These are phyloP conservation scores for Andrena dorsata DNA, from an alignment of 2,888 invertebrate genomes.

Conservation along the genomic window DNA sequence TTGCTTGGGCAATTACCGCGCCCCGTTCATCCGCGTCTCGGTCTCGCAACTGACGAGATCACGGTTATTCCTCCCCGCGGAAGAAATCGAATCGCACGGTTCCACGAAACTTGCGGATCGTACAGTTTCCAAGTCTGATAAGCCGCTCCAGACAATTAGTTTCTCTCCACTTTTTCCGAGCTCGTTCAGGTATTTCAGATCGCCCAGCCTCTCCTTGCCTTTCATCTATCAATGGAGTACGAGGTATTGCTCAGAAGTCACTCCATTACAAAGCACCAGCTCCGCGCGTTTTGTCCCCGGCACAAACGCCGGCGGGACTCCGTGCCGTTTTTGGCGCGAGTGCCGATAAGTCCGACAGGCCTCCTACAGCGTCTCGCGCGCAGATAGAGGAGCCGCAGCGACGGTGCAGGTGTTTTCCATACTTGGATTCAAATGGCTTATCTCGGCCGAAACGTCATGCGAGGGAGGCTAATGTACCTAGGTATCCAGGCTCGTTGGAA, in stretches of 20 bases:
- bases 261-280: background rate
- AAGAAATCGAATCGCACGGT: conserved; percentile 45
- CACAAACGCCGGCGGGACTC: background rate
- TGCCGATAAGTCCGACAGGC: conserved; percentile 34
- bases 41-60: conserved; percentile 25
- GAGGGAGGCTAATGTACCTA: conserved; percentile 45
- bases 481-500: conserved; percentile 46
- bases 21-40: conserved; percentile 4
- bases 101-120: conserved; percentile 44
- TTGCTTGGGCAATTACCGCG: conserved; percentile 64
- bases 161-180: conserved; percentile 12
- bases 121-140: conserved; percentile 27
- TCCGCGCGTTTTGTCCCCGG: background rate
- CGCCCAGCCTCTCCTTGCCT: background rate
- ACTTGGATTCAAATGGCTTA: conserved; percentile 56
- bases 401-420: conserved; percentile 54
- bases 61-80: conserved; percentile 57
- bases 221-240: background rate
- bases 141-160: conserved; percentile 37
- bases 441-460: conserved; percentile 57
- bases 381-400: background rate
- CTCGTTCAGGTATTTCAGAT: background rate
- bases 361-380: background rate
- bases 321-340: conserved; percentile 24
- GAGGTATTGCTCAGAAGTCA: background rate